Conservation (phyloP, 2,113 vertebrate genomes). For the Nipponia nippon region DNA sequence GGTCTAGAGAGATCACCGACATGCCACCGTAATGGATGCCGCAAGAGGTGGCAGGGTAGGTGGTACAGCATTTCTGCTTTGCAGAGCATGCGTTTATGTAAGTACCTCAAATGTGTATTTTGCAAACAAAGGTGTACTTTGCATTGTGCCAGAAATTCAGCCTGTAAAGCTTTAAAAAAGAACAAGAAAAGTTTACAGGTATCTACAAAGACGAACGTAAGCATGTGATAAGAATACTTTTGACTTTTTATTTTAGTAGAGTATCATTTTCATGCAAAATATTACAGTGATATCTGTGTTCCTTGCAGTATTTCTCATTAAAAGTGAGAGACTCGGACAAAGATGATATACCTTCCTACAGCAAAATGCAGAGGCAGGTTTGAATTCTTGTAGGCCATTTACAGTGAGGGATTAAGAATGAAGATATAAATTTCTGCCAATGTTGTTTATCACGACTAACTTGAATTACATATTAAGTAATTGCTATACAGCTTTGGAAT, state of each 20-base stretch:
- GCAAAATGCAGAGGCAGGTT: neutral
- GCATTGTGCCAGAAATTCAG: neutral
- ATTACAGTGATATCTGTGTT: neutral
- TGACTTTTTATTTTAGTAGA: neutral
- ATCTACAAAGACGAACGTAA: neutral
- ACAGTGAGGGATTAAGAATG: neutral
- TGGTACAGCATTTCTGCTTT: neutral
- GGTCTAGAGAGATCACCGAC: neutral
- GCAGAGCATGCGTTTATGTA: neutral
- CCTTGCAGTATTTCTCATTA: neutral
- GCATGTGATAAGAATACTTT: neutral
- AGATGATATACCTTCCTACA: neutral
- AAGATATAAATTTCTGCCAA: neutral
- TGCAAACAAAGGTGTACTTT: neutral
- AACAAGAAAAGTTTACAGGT: neutral
- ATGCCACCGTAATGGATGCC: neutral
- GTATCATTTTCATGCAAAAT: neutral
- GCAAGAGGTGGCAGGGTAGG: neutral
- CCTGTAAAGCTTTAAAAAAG: neutral
- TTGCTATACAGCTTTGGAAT: neutral
- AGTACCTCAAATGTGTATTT: neutral
- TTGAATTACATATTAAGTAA: neutral
- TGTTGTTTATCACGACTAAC: neutral
- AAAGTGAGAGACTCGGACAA: neutral
- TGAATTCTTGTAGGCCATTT: neutral